These are phyloP conservation scores for Spodoptera exigua DNA, from an alignment of 2,888 invertebrate species.

Conservation along the genomic window DNA sequence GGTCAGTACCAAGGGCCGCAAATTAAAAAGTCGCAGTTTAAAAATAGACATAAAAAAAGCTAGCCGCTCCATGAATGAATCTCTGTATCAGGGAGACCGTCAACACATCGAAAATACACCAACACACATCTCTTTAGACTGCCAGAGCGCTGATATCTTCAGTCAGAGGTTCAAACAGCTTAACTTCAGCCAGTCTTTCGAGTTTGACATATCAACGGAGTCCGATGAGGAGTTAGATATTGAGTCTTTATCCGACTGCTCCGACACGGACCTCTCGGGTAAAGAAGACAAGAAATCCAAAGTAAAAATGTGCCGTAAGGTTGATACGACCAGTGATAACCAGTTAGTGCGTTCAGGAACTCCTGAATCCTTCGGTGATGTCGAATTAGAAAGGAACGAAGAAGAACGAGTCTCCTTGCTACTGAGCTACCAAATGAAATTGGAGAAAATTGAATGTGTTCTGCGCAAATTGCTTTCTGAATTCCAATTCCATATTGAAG, in stretches of 20 bases:
- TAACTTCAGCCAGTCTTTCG: constrained; percentile 79
- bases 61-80: constrained; percentile 71
- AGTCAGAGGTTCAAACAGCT: constrained; percentile 72
- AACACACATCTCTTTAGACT: constrained; percentile 76
- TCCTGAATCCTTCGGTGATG: constrained; percentile 80
- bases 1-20: constrained; percentile 58
- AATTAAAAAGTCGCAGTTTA: constrained; percentile 72
- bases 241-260: constrained; percentile 77
- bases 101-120: constrained; percentile 80
- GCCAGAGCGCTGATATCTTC: constrained; percentile 75
- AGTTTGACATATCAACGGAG: constrained; percentile 74
- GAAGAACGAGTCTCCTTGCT: constrained; percentile 74
- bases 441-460: constrained; percentile 76
- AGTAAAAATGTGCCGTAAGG: constrained; percentile 81
- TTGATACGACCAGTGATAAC: constrained; percentile 59
- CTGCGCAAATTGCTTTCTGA: constrained; percentile 77
- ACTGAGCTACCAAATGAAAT: constrained; percentile 74
- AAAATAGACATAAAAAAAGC: constrained; percentile 80
- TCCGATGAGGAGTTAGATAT: constrained; percentile 74
- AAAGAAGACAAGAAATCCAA: constrained; percentile 62
- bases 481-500: constrained; percentile 83
- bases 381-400: constrained; percentile 79
- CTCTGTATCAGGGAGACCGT: constrained; percentile 55
- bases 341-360: constrained; percentile 68
- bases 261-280: constrained; percentile 72